phyloP scores from a whole-genome alignment of 1,140 invertebrate genomes.

The Triops longicaudatus region DNA sequence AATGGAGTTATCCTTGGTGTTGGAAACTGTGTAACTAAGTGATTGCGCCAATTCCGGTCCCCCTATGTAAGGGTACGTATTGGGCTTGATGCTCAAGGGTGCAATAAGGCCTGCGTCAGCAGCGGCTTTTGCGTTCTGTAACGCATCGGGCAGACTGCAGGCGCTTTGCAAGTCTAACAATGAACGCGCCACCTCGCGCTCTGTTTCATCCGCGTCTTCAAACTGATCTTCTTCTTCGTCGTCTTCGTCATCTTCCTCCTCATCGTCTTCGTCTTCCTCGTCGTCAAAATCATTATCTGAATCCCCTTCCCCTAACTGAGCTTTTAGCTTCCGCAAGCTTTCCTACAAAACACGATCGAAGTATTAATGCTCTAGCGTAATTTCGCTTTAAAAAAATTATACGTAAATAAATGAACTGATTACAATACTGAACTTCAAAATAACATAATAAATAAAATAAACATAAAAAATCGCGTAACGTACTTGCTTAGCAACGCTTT shows the following conservation, averaged over 20 bases:
- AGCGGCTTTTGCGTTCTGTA: slow-evolving; percentile 37
- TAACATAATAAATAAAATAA: too few species aligned
- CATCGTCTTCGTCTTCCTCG: slow-evolving; percentile 36
- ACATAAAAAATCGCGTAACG: too few species aligned
- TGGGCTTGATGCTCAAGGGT: slow-evolving; percentile 29
- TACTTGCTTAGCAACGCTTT: slow-evolving; percentile 50
- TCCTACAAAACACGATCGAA: slow-evolving; percentile 28
- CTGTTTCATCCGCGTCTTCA: slow-evolving; percentile 52
- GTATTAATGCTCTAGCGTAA: too few species aligned
- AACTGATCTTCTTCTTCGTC: slow-evolving; percentile 51
- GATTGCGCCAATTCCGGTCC: slow-evolving; percentile 22
- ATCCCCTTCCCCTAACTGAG: slow-evolving; percentile 31
- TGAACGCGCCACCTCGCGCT: slow-evolving; percentile 80
- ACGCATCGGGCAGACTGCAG: slow-evolving; percentile 44
- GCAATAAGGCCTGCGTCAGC: slow-evolving; percentile 27
- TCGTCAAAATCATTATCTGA: slow-evolving; percentile 34
- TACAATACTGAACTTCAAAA: too few species aligned
- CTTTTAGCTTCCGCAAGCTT: slow-evolving; percentile 26
- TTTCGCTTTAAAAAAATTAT: too few species aligned
- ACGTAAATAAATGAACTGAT: too few species aligned
- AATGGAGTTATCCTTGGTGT: slow-evolving; percentile 20
- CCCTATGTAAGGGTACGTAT: slow-evolving; percentile 30
- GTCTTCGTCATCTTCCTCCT: slow-evolving; percentile 49
- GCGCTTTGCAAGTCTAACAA: slow-evolving; percentile 54
- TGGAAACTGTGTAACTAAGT: neutral